Evolutionary conservation across 1,140 invertebrate species (phyloP).

Genomic region (Procambarus virginalis): DNA sequence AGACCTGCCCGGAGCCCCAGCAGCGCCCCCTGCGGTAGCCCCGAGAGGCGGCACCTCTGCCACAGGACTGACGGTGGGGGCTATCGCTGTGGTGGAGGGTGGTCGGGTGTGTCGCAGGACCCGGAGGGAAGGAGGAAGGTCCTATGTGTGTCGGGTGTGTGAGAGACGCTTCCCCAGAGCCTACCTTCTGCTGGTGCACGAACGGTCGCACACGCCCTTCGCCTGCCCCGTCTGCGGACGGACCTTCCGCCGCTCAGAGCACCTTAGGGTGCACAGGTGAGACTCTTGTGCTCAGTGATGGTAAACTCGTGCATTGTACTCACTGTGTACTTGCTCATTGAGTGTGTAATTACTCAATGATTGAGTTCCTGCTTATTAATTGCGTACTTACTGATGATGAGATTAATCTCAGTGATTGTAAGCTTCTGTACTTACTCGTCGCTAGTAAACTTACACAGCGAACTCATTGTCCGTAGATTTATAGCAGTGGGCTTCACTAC

Average conservation of each 20-base stretch:
- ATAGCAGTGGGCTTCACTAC: too few relatives aligned
- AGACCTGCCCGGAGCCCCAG: neutral
- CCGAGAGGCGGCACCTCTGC: neutral
- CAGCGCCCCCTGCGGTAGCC: neutral
- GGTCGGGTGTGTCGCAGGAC: constrained; percentile 36
- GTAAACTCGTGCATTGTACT: too few relatives aligned
- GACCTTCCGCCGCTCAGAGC: constrained; percentile 52
- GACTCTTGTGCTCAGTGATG: neutral
- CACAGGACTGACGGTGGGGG: constrained; percentile 27
- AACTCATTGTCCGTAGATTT: too few relatives aligned
- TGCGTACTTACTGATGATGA: too few relatives aligned
- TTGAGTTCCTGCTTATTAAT: too few relatives aligned
- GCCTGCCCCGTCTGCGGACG: constrained; percentile 54
- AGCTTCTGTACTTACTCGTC: too few relatives aligned
- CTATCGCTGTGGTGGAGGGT: constrained; percentile 50
- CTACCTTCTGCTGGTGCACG: constrained; percentile 58
- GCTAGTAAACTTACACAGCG: too few relatives aligned
- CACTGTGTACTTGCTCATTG: too few relatives aligned
- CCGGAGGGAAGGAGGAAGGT: constrained; percentile 27
- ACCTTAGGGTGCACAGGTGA: constrained; percentile 60
- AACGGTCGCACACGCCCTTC: constrained; percentile 50
- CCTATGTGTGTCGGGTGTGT: constrained; percentile 45
- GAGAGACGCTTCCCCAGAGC: constrained; percentile 54
- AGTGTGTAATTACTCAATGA: too few relatives aligned
- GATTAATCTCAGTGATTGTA: too few relatives aligned